Evolutionary conservation across 2,888 invertebrate species (phyloP).

Genomic region (Apomyelois bistriatella): DNA sequence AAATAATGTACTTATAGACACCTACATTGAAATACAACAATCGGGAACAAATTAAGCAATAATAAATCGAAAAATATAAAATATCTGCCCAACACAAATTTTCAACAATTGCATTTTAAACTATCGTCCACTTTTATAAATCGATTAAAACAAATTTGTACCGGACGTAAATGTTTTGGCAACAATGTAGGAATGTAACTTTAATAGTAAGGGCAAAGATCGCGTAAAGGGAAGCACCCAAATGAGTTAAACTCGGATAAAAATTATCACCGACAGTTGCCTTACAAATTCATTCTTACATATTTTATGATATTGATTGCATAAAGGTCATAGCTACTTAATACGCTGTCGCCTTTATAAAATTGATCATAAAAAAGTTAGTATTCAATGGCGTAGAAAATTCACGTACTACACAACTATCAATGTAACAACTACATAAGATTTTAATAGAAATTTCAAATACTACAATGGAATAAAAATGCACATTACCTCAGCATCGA

Average conservation of each 20-base stretch:
- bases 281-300: neutral
- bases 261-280: conserved; percentile 33
- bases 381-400: too few relatives aligned
- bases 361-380: neutral
- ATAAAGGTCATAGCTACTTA: neutral
- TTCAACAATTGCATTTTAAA: conserved; percentile 65
- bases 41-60: conserved; percentile 58
- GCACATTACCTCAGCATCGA: neutral
- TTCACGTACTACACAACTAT: too few relatives aligned
- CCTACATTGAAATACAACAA: conserved; percentile 60
- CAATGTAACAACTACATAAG: too few relatives aligned
- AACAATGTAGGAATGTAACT: conserved; percentile 66
- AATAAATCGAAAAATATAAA: conserved; percentile 75
- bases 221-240: conserved; percentile 55
- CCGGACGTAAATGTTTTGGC: conserved; percentile 37
- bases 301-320: conserved; percentile 12
- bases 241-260: conserved; percentile 37
- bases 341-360: neutral
- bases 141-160: conserved; percentile 39
- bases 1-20: conserved; percentile 60
- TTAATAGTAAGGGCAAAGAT: conserved; percentile 40
- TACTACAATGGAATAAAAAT: too few relatives aligned
- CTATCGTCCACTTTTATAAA: conserved; percentile 18
- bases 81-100: conserved; percentile 63
- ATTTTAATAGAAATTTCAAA: too few relatives aligned